A percentile compares a stretch with the other conserved stretches of the same genome.
Evolutionary conservation across 2,113 vertebrate genomes (phyloP).

Genomic region (Onychostoma macrolepis): DNA sequence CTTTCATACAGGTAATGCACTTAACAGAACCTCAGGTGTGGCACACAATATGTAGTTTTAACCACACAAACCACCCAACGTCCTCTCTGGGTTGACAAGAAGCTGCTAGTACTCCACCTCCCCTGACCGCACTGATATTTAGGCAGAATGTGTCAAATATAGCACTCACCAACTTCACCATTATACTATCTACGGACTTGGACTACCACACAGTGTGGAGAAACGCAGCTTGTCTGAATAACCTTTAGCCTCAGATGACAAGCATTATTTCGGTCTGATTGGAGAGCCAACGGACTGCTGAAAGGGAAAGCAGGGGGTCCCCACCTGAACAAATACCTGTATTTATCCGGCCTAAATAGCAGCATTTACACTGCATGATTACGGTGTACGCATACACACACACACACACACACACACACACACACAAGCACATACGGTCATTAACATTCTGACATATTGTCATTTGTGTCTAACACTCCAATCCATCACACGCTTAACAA

Average conservation of each 20-base stretch:
- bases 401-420: background rate
- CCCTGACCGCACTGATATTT: background rate
- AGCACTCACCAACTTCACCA: constrained; percentile 21
- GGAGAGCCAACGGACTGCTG: constrained; percentile 64
- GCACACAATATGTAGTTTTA: background rate
- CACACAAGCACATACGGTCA: constrained; percentile 54
- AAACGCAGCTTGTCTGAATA: constrained; percentile 38
- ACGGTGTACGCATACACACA: constrained; percentile 60
- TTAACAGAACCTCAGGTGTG: background rate
- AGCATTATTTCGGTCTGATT: constrained; percentile 59
- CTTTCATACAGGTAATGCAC: background rate
- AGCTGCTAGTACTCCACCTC: background rate
- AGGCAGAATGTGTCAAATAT: constrained; percentile 11
- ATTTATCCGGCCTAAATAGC: constrained; percentile 79
- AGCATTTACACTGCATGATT: constrained; percentile 73
- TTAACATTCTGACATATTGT: constrained; percentile 73
- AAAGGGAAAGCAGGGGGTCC: constrained; percentile 49
- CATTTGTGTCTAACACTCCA: constrained; percentile 72
- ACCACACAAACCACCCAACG: background rate
- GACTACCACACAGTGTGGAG: constrained; percentile 29
- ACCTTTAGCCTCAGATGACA: constrained; percentile 30
- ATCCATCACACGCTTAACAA: constrained; percentile 72
- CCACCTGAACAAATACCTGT: constrained; percentile 82
- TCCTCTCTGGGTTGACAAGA: background rate
- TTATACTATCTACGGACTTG: background rate